Conservation (phyloP, 2,797 vertebrate genomes). For the Chloroceryle amazona region DNA sequence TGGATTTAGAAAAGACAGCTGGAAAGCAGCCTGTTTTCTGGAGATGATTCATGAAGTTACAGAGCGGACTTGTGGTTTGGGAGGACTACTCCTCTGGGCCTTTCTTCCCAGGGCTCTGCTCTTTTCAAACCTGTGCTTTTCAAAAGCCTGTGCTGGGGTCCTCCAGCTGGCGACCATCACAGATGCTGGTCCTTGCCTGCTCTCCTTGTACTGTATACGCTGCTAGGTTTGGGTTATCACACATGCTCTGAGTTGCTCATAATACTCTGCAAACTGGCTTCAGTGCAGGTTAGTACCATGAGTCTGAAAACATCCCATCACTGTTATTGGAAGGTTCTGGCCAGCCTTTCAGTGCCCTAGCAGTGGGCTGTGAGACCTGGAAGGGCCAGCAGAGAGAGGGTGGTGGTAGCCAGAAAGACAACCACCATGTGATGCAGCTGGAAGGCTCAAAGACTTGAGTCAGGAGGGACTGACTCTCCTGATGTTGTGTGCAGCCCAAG, state of each 20-base stretch:
- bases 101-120: background rate
- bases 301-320: background rate
- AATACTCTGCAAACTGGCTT: background rate
- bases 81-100: background rate
- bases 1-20: background rate
- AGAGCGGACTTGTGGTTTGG: background rate
- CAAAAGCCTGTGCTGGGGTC: background rate
- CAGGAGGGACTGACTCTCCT: background rate
- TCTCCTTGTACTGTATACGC: background rate
- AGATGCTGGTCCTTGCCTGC: background rate
- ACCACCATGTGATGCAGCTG: fast-evolving
- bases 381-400: background rate
- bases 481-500: fast-evolving
- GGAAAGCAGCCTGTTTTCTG: background rate
- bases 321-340: background rate
- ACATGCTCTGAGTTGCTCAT: background rate
- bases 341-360: background rate
- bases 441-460: background rate
- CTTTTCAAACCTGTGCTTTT: background rate
- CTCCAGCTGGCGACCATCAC: background rate
- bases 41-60: background rate
- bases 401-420: background rate
- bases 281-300: background rate
- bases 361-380: background rate
- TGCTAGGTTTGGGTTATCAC: background rate